Base-by-base conservation (phyloP, 1,140 invertebrate genomes). In the Leguminivora glycinivorella region DNA sequence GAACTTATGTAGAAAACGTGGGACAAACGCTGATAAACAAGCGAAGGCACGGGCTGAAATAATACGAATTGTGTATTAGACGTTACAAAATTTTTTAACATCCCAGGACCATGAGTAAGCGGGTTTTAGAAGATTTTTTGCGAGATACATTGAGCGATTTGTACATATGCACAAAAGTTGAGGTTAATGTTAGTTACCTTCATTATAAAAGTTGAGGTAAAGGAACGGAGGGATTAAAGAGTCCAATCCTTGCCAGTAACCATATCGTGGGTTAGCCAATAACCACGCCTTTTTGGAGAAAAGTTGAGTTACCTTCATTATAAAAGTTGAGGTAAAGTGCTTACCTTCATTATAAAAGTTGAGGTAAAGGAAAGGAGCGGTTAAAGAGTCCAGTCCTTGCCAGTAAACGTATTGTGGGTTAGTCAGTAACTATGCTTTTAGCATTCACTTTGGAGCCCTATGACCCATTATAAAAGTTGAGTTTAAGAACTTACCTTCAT, bases 261-360 rank as follows among this genome's bases (percentile, higher is more conserved):
- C 99, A 84, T 99, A 99, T 78, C 99, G 95, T 0, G 97, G 95
- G 93, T 99, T 98, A 68, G 96, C 96, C 9, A 96, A 94, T 14
- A 99, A 96, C 99, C 99, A 99, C 0, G 98, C 98, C 92, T 99
- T 99, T 0, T n/a, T n/a, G n/a, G n/a, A n/a, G n/a, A n/a, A n/a
- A n/a, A n/a, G n/a, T n/a, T n/a, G n/a, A n/a, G n/a, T n/a, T n/a
- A n/a, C n/a, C n/a, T n/a, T n/a, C n/a, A n/a, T n/a, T n/a, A n/a
- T 14, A 29, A 26, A 31, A 67, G 6, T 66, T 71, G 47, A 60
- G 52, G 29, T 19, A 29, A 68, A 34, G 68, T 24, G 58, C 72
- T 73, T 90, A 98, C 97, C 96, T 95, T 99, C 98, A 91, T 99
- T 95, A 85, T 99, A 98, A 84, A 99, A 99, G 92, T 99, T 99